Conservation (phyloP, 2,797 vertebrate species). For the Pantherophis vulpinus region DNA sequence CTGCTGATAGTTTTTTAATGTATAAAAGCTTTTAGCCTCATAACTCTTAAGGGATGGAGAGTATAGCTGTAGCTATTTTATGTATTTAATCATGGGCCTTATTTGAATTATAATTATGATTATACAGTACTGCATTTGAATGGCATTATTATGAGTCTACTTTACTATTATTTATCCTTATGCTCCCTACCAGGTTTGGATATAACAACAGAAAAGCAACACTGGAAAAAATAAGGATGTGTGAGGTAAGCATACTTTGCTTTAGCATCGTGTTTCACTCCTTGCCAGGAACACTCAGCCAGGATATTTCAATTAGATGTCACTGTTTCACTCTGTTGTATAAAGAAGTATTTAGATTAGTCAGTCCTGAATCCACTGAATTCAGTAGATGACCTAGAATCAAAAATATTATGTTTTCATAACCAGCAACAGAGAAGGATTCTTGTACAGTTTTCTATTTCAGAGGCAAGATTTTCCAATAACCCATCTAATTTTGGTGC, state of each 20-base stretch:
- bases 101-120: neutral
- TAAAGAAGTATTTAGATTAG: neutral
- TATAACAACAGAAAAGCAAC: neutral
- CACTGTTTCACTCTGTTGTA: neutral
- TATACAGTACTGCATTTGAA: neutral
- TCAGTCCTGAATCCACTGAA: neutral
- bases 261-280: neutral
- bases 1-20: neutral
- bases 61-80: neutral
- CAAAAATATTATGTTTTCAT: neutral
- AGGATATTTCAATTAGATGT: neutral
- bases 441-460: neutral
- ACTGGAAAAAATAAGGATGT: neutral
- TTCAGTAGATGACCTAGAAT: neutral
- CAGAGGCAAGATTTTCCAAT: neutral
- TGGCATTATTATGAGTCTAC: neutral
- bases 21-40: neutral
- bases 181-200: neutral
- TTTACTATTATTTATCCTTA: neutral
- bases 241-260: neutral
- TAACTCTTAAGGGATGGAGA: neutral
- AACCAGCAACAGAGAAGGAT: neutral
- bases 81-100: neutral
- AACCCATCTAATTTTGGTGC: neutral
- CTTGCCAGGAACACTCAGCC: neutral